Evolutionary conservation across 2,797 vertebrate species (phyloP).

Genomic region (Enoplosus armatus): DNA sequence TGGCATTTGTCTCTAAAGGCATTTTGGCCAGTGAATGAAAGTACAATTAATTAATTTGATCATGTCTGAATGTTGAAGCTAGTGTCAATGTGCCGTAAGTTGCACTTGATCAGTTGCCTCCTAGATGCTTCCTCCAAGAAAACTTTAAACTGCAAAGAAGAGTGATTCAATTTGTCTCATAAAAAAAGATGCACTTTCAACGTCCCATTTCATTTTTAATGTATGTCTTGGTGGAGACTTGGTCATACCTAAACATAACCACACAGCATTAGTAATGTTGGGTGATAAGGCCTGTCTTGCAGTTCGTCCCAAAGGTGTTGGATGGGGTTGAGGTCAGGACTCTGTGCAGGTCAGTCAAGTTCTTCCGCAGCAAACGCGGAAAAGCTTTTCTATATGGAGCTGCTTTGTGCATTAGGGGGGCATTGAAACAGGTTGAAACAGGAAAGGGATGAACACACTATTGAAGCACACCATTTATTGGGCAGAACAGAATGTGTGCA

Average conservation of each 20-base stretch:
- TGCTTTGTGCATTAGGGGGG: not conserved
- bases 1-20: not conserved
- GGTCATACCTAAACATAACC: too few relatives aligned
- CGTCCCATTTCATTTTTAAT: not conserved
- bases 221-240: not conserved
- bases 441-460: not conserved
- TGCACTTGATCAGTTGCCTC: not conserved
- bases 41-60: not conserved
- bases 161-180: not conserved
- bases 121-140: not conserved
- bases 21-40: conserved; percentile 2
- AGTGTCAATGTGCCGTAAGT: not conserved
- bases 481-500: not conserved
- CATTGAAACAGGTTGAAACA: not conserved
- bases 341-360: too few relatives aligned
- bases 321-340: too few relatives aligned
- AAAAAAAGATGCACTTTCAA: not conserved
- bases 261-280: too few relatives aligned
- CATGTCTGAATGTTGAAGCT: not conserved
- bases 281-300: too few relatives aligned
- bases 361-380: too few relatives aligned
- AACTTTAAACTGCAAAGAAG: not conserved
- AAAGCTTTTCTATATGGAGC: too few relatives aligned
- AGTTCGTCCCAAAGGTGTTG: too few relatives aligned
- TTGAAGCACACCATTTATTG: not conserved